Conservation (phyloP, 2,888 invertebrate species). For the Ecdyonurus torrentis region DNA sequence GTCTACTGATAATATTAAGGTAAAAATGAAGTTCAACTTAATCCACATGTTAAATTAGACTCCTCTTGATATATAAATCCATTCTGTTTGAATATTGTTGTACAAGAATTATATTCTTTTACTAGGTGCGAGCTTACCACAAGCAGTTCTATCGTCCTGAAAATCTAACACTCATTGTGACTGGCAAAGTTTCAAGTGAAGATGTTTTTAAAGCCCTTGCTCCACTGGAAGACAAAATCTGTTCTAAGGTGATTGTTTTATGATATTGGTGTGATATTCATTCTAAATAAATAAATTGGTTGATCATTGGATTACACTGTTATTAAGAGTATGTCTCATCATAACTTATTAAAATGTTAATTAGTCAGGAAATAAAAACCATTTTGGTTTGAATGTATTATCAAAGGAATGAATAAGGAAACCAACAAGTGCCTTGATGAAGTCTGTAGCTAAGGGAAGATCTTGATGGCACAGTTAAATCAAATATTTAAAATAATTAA, state of each 20-base stretch:
- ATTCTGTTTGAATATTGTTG: slow-evolving; percentile 16
- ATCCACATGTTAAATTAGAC: not conserved
- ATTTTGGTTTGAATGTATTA: no score
- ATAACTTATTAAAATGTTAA: not conserved
- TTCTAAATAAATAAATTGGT: no score
- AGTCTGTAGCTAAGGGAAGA: no score
- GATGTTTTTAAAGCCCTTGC: slow-evolving; percentile 57
- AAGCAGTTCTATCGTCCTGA: slow-evolving; percentile 75
- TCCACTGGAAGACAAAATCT: slow-evolving; percentile 58
- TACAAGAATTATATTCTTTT: slow-evolving; percentile 8
- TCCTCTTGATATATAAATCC: slow-evolving; percentile 2
- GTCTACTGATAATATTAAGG: slow-evolving; percentile 66
- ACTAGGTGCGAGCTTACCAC: slow-evolving; percentile 59
- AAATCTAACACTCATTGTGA: slow-evolving; percentile 68
- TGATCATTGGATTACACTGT: no score
- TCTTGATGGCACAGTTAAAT: no score
- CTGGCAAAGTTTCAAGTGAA: slow-evolving; percentile 58
- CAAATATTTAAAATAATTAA: no score
- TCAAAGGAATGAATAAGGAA: no score
- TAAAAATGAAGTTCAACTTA: slow-evolving; percentile 22
- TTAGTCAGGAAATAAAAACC: no score
- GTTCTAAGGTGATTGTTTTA: slow-evolving; percentile 46
- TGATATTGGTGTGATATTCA: no score
- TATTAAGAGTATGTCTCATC: no score
- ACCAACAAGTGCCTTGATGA: no score